A percentile compares a stretch with the other conserved stretches of the same genome.
Conservation (phyloP, 2,797 vertebrate genomes). For the Falco biarmicus region DNA sequence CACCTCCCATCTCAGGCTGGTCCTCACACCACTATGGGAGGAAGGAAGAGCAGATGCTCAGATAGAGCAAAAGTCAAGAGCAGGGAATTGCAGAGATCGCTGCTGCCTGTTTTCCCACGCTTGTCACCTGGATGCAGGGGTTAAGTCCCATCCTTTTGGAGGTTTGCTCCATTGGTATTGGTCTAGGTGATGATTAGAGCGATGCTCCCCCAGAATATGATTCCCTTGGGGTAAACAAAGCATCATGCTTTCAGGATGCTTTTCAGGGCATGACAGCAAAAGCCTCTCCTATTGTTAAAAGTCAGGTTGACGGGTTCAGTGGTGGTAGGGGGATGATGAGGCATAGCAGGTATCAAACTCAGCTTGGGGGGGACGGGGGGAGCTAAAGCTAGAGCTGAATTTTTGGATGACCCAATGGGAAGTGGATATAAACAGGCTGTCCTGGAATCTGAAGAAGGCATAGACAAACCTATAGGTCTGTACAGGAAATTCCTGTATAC, state of each 20-base stretch:
- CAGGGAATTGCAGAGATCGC: not conserved
- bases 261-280: not conserved
- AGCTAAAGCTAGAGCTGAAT: not conserved
- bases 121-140: not conserved
- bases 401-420: not conserved
- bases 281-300: not conserved
- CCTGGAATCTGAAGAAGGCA: not conserved
- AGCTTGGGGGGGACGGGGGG: not conserved
- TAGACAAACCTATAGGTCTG: not conserved
- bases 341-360: not conserved
- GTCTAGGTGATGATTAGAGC: not conserved
- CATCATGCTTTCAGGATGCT: not conserved
- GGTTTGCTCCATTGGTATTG: not conserved
- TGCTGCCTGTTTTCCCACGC: not conserved
- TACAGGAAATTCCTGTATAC: conserved; percentile 38
- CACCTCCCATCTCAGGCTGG: not conserved
- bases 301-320: not conserved
- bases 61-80: not conserved
- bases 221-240: not conserved
- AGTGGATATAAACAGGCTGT: not conserved
- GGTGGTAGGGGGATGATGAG: not conserved
- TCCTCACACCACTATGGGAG: rapidly evolving
- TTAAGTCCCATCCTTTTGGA: not conserved
- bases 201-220: not conserved
- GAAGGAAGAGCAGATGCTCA: not conserved